A percentile compares a stretch with the other conserved stretches of the same genome.
Conservation (phyloP, 2,797 vertebrate genomes). For the Tolypeutes matacus region DNA sequence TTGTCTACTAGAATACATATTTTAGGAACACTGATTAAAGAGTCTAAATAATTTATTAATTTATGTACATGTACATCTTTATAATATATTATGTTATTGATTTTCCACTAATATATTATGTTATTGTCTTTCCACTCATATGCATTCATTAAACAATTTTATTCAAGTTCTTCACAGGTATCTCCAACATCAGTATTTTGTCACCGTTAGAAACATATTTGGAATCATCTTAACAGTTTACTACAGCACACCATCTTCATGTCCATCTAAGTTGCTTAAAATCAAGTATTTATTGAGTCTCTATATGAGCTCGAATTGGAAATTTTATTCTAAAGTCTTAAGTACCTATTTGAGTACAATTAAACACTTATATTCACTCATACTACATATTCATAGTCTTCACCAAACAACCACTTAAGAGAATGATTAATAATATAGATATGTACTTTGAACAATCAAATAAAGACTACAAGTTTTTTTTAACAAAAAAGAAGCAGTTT, state of each 20-base stretch:
- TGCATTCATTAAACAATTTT: constrained; percentile 3
- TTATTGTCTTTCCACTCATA: neutral
- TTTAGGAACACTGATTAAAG: constrained; percentile 24
- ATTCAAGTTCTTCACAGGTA: neutral
- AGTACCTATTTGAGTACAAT: neutral
- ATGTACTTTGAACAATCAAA: constrained; percentile 6
- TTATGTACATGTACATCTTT: constrained; percentile 27
- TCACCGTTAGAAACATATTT: neutral
- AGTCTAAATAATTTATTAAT: constrained; percentile 35
- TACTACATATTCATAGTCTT: neutral
- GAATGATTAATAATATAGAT: neutral
- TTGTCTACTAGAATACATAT: neutral
- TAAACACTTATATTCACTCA: constrained; percentile 2
- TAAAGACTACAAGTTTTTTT: neutral
- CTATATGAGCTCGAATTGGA: neutral
- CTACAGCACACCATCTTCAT: neutral
- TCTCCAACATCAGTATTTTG: constrained; percentile 9
- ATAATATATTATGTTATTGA: constrained; percentile 10
- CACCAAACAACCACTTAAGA: constrained; percentile 35
- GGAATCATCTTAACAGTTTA: constrained; percentile 18
- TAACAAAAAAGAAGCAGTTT: neutral
- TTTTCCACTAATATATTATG: neutral
- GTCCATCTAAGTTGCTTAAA: neutral
- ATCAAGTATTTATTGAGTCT: neutral
- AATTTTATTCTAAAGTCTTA: constrained; percentile 3